A percentile compares a stretch with the other conserved stretches of the same genome.
These are phyloP conservation scores for Hozukius guyotensis DNA, from an alignment of 2,797 vertebrate species.

Conservation along the genomic window DNA sequence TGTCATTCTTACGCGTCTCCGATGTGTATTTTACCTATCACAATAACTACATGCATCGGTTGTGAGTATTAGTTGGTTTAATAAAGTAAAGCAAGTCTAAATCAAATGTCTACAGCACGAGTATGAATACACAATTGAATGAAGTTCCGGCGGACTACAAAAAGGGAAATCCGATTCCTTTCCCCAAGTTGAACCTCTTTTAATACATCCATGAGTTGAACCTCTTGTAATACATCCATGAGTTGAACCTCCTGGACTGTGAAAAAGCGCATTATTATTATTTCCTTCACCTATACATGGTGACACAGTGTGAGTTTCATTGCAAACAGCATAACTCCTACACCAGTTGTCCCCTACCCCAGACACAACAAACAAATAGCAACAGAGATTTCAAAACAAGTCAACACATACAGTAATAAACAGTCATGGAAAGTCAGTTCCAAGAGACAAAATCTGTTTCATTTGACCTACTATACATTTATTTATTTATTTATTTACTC, in stretches of 20 bases:
- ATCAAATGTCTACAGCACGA: conserved; percentile 21
- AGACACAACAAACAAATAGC: not conserved
- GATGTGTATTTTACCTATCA: accelerated
- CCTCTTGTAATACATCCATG: too few relatives aligned
- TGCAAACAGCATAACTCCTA: not conserved
- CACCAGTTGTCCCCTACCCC: not conserved
- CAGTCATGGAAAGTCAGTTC: not conserved
- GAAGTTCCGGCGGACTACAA: conserved; percentile 68
- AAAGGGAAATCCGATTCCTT: conserved; percentile 65
- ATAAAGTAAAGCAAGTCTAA: not conserved
- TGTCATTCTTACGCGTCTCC: accelerated
- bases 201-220: too few relatives aligned
- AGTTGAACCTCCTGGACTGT: not conserved
- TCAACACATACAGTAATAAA: not conserved
- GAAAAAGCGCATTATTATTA: not conserved
- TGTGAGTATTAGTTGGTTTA: not conserved
- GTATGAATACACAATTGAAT: conserved; percentile 78
- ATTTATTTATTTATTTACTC: not conserved
- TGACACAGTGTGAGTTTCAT: not conserved
- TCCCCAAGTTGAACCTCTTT: conserved; percentile 39
- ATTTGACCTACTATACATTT: not conserved
- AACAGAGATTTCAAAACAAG: not conserved
- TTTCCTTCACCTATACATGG: not conserved
- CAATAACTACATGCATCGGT: accelerated
- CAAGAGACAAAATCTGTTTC: not conserved